These are phyloP conservation scores for Prenolepis imparis DNA, from an alignment of 2,888 invertebrate genomes.

Conservation along the genomic window DNA sequence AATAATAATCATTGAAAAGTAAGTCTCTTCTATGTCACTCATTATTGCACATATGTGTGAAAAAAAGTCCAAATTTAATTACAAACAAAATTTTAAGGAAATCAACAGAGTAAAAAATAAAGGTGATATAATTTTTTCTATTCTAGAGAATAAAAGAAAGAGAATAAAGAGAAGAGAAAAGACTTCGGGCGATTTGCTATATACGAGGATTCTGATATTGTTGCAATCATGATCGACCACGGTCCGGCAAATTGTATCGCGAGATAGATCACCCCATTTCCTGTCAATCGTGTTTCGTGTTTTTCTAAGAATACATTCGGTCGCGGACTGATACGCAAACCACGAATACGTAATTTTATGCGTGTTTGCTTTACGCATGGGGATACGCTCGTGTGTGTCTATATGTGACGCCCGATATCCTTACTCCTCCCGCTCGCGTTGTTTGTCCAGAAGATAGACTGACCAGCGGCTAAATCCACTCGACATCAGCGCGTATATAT, in stretches of 20 bases:
- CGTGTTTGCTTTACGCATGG: constrained; percentile 80
- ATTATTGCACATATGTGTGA: not conserved
- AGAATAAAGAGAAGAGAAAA: not conserved
- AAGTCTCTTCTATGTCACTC: not conserved
- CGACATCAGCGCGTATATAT: constrained; percentile 63
- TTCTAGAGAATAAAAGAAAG: constrained; percentile 8
- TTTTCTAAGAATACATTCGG: constrained; percentile 43
- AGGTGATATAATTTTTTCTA: not conserved
- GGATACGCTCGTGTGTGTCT: constrained; percentile 43
- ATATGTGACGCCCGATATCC: constrained; percentile 33
- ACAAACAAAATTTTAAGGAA: not conserved
- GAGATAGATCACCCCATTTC: constrained; percentile 10
- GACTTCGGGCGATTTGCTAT: constrained; percentile 1
- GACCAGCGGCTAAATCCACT: constrained; percentile 71
- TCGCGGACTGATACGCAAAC: constrained; percentile 29
- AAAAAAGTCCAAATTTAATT: not conserved
- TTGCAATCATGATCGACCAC: constrained; percentile 3
- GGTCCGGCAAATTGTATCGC: constrained; percentile 40
- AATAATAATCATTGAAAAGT: no score
- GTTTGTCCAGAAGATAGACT: constrained; percentile 80
- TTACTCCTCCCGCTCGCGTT: constrained; percentile 57
- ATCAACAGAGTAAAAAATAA: not conserved
- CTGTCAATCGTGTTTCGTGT: constrained; percentile 41
- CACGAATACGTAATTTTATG: constrained; percentile 76
- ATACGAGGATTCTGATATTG: constrained; percentile 30